Evolutionary conservation across 1,140 invertebrate genomes (phyloP).

Genomic region (Zaprionus ornatus): DNA sequence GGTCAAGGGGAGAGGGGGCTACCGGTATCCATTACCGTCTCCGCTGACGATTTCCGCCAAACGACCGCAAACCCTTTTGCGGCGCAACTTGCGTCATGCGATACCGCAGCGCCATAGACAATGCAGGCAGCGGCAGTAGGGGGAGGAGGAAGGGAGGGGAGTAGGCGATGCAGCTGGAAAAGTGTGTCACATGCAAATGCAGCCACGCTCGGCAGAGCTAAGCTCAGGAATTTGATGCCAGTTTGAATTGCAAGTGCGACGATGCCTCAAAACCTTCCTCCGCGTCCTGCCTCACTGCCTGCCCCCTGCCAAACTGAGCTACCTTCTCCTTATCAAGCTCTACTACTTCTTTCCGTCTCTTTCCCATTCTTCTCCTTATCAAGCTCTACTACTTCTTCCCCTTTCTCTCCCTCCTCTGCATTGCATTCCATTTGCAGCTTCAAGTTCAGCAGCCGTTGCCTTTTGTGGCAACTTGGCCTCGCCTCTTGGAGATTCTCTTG

Average conservation of each 20-base stretch:
- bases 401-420: background rate
- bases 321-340: no score
- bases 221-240: constrained; percentile 67
- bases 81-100: constrained; percentile 61
- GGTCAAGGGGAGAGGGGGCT: no score
- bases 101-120: constrained; percentile 36
- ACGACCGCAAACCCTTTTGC: constrained; percentile 30
- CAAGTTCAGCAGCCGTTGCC: constrained; percentile 71
- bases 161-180: constrained; percentile 16
- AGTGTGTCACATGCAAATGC: constrained; percentile 80
- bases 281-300: no score
- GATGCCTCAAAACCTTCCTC: background rate
- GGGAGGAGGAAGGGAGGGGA: background rate
- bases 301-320: background rate
- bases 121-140: constrained; percentile 21
- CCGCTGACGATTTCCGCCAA: constrained; percentile 51
- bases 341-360: no score
- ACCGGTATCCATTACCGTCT: background rate
- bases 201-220: constrained; percentile 52
- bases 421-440: constrained; percentile 32
- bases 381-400: background rate
- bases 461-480: constrained; percentile 33
- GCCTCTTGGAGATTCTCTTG: constrained; percentile 11
- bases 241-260: background rate
- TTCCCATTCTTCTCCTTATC: no score